Conservation (phyloP, 2,888 invertebrate species). For the Drosophila paranaensis region DNA sequence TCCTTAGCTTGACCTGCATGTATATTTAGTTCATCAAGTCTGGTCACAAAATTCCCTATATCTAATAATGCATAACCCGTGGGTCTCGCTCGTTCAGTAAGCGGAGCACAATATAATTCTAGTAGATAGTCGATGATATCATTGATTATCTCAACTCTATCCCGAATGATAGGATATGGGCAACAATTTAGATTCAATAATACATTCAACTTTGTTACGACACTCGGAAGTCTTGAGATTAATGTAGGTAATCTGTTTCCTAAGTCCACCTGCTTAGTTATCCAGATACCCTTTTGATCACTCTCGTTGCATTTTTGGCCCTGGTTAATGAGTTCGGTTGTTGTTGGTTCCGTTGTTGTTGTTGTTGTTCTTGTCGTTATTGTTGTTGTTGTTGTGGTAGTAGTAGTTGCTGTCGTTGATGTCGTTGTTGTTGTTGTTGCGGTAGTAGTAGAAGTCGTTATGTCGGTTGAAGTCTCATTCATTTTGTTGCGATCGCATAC, state of each 20-base stretch:
- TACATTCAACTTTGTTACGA: constrained; percentile 1
- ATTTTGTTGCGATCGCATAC: constrained; percentile 23
- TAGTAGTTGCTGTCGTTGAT: neutral
- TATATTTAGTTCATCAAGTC: constrained; percentile 30
- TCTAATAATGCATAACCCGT: constrained; percentile 33
- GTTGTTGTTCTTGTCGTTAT: neutral
- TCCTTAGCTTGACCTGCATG: neutral
- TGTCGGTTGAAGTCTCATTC: neutral
- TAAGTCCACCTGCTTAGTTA: constrained; percentile 22
- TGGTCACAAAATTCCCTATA: constrained; percentile 16
- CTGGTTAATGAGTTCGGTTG: neutral
- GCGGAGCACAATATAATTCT: neutral
- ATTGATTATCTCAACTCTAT: constrained; percentile 50
- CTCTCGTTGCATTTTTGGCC: constrained; percentile 3
- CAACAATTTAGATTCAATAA: constrained; percentile 28
- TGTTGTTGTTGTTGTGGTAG: neutral
- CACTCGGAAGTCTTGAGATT: neutral
- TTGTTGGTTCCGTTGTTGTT: neutral
- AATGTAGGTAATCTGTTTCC: constrained; percentile 2
- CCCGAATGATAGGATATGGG: constrained; percentile 42
- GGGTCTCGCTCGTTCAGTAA: neutral
- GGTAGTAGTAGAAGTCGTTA: neutral
- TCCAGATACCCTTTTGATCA: constrained; percentile 28
- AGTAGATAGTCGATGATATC: constrained; percentile 38
- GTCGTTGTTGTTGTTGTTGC: neutral